These are phyloP conservation scores for Halyomorpha halys DNA, from an alignment of 1,140 invertebrate genomes.

Conservation along the genomic window DNA sequence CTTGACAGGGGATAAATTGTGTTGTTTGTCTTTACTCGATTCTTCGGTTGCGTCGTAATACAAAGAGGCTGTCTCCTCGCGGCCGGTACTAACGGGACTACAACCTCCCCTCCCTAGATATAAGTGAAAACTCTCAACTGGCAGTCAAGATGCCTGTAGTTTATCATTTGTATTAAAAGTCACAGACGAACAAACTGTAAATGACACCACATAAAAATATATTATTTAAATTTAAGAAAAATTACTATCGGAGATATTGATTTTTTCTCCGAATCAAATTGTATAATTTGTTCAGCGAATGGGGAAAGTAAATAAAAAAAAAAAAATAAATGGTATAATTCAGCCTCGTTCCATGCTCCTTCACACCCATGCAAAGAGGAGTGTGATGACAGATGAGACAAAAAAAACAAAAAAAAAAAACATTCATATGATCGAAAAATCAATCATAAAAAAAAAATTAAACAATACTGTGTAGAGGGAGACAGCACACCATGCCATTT, in stretches of 20 bases:
- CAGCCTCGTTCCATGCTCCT: constrained; percentile 3
- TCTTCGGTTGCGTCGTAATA: constrained; percentile 52
- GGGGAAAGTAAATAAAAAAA: no score
- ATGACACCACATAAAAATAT: constrained; percentile 14
- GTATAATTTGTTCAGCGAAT: no score
- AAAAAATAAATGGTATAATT: no score
- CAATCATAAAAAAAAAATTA: constrained; percentile 9
- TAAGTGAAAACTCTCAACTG: constrained; percentile 9
- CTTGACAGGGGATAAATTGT: constrained; percentile 30
- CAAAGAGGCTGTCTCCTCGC: constrained; percentile 49
- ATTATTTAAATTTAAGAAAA: neutral
- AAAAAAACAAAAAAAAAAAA: constrained; percentile 11
- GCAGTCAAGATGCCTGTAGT: constrained; percentile 7
- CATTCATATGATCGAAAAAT: constrained; percentile 6
- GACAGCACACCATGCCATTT: constrained; percentile 11
- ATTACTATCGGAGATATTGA: neutral
- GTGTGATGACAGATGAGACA: constrained; percentile 12
- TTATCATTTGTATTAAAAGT: constrained; percentile 11
- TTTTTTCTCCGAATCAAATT: no score
- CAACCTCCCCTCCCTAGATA: constrained; percentile 29
- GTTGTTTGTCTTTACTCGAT: constrained; percentile 28
- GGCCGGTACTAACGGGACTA: constrained; percentile 41
- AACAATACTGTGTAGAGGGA: neutral
- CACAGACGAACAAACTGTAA: constrained; percentile 12
- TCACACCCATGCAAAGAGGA: constrained; percentile 9